Evolutionary conservation across 2,888 invertebrate genomes (phyloP).

Genomic region (Aphodius sticticus): DNA sequence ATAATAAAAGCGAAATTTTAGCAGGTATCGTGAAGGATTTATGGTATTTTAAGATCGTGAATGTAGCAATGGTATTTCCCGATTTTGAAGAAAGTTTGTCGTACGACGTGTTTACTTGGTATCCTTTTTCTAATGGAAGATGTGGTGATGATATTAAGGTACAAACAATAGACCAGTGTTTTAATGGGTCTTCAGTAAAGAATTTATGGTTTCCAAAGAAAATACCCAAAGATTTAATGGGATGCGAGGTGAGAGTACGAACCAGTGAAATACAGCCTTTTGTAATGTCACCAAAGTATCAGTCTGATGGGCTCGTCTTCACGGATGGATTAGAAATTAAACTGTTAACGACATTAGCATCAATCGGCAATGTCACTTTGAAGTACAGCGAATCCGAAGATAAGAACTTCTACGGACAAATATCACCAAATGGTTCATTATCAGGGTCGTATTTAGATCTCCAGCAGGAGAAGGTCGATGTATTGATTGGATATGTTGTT

Average conservation of each 20-base stretch:
- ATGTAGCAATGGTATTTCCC: conserved; percentile 47
- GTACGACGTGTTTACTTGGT: conserved; percentile 49
- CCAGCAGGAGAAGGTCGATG: conserved; percentile 47
- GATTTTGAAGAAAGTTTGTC: conserved; percentile 36
- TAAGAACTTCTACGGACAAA: conserved; percentile 45
- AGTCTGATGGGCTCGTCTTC: conserved; percentile 31
- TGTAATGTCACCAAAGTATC: conserved; percentile 46
- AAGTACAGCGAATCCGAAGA: conserved; percentile 42
- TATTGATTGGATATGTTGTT: conserved; percentile 54
- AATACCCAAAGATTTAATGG: conserved; percentile 49
- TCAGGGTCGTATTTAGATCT: conserved; percentile 49
- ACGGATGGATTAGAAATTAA: conserved; percentile 49
- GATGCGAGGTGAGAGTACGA: conserved; percentile 50
- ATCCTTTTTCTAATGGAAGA: conserved; percentile 47
- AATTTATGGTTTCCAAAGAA: conserved; percentile 48
- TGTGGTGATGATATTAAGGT: conserved; percentile 45
- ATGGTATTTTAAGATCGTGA: conserved; percentile 44
- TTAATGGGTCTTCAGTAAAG: conserved; percentile 38
- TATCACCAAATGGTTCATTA: conserved; percentile 45
- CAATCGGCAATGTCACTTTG: conserved; percentile 48
- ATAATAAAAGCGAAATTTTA: conserved; percentile 38
- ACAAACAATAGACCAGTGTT: conserved; percentile 45
- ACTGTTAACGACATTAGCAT: conserved; percentile 47
- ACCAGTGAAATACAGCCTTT: conserved; percentile 54
- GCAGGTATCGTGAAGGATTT: conserved; percentile 42